Evolutionary conservation across 2,113 vertebrate species (phyloP).

Genomic region (Thunnus maccoyii): DNA sequence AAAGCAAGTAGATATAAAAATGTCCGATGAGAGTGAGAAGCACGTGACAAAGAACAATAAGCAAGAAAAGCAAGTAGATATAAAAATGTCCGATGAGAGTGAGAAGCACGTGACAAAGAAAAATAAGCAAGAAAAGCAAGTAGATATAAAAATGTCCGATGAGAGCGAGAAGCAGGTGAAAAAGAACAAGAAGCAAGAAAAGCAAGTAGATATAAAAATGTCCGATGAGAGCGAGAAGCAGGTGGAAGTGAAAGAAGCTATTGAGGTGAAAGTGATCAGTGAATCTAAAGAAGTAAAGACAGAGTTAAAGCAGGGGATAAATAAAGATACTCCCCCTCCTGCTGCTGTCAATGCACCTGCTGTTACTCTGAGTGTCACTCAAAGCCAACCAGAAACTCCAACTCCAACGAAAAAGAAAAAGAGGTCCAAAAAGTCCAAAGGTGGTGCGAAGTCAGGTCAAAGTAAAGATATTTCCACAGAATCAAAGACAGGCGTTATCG

Average conservation of each 20-base stretch:
- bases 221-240: conserved; percentile 50
- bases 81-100: conserved; percentile 46
- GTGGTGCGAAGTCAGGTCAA: conserved; percentile 58
- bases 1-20: no score
- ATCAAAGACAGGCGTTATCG: conserved; percentile 53
- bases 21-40: background rate
- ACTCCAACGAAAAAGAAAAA: conserved; percentile 80
- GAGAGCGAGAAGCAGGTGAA: conserved; percentile 58
- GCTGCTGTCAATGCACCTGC: conserved; percentile 36
- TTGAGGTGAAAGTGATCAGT: conserved; percentile 58
- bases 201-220: conserved; percentile 58
- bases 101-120: conserved; percentile 12
- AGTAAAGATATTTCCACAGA: conserved; percentile 61
- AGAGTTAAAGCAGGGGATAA: conserved; percentile 67
- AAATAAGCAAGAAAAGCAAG: no score
- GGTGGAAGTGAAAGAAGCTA: conserved; percentile 43
- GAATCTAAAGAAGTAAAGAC: conserved; percentile 52
- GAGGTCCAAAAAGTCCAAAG: conserved; percentile 84
- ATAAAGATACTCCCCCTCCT: conserved; percentile 44
- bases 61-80: conserved; percentile 68
- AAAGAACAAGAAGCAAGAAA: conserved; percentile 75
- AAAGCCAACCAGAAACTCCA: conserved; percentile 58
- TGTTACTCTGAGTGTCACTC: conserved; percentile 42
- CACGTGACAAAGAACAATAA: conserved; percentile 77
- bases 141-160: no score